phyloP scores from a whole-genome alignment of 2,888 invertebrate genomes.

The Timema cristinae region DNA sequence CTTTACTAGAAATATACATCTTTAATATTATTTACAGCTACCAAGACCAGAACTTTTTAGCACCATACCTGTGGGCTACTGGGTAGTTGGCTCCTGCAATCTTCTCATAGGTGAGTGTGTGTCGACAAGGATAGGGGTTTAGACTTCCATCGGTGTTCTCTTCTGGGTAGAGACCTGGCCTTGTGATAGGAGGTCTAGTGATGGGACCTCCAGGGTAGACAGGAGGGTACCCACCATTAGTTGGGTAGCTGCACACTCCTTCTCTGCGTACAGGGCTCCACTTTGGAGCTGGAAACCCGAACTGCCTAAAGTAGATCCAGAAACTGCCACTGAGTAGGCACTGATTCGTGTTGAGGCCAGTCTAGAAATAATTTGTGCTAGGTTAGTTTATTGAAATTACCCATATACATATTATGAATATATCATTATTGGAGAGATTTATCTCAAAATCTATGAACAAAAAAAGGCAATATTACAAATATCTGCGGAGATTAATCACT shows the following conservation, averaged over 20 bases:
- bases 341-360: slow-evolving; percentile 36
- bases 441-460: too few relatives aligned
- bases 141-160: slow-evolving; percentile 21
- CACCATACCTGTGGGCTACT: slow-evolving; percentile 38
- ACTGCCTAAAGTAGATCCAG: slow-evolving; percentile 40
- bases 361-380: slow-evolving; percentile 24
- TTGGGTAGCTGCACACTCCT: slow-evolving; percentile 36
- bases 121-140: slow-evolving; percentile 39
- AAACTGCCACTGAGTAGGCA: slow-evolving; percentile 45
- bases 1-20: too few relatives aligned
- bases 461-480: too few relatives aligned
- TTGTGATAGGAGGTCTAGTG: slow-evolving; percentile 15
- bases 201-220: not conserved
- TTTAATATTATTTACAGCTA: not conserved
- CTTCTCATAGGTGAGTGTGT: slow-evolving; percentile 42
- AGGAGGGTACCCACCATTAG: slow-evolving; percentile 16
- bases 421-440: too few relatives aligned
- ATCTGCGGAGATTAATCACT: too few relatives aligned
- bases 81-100: slow-evolving; percentile 41
- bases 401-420: too few relatives aligned
- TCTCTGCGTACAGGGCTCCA: slow-evolving; percentile 42
- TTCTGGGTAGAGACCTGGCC: slow-evolving; percentile 13
- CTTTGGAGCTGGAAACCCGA: slow-evolving; percentile 40
- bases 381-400: too few relatives aligned
- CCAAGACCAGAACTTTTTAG: not conserved